phyloP scores from a whole-genome alignment of 64 coral and sea anemone genomes.

The Pocillopora damicornis region DNA sequence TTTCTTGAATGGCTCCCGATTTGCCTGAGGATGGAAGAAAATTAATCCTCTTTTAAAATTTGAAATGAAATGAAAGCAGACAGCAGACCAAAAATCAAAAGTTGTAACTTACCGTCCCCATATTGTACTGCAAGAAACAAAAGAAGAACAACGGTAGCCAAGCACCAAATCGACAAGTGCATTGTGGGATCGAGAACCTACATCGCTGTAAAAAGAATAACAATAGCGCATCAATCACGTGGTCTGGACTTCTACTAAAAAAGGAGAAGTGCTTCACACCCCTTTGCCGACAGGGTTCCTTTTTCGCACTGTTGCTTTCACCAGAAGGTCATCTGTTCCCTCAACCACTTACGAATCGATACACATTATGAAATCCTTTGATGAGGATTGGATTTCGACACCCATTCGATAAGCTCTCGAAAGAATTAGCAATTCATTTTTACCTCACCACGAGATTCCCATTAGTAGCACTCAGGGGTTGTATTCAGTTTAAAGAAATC shows the following conservation, averaged over 20 bases:
- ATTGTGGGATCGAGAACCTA: conserved; percentile 18
- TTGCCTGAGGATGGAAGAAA: neutral
- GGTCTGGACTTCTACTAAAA: neutral
- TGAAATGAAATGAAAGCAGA: no score
- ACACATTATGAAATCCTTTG: no score
- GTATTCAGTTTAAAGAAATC: no score
- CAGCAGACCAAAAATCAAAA: neutral
- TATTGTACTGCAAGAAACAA: conserved; percentile 9
- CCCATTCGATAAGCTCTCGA: no score
- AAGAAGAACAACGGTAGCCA: neutral
- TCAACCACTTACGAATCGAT: no score
- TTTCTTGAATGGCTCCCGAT: neutral
- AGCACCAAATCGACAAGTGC: conserved; percentile 25
- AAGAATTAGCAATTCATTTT: no score
- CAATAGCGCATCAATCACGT: neutral
- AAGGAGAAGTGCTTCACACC: neutral
- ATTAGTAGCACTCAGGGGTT: no score
- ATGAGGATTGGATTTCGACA: no score
- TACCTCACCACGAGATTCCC: no score
- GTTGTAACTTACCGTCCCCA: conserved; percentile 8
- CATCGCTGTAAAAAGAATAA: conserved; percentile 9
- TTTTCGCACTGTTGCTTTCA: no score
- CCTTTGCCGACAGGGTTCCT: no score
- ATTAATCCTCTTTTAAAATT: neutral
- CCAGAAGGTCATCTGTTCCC: no score